These are phyloP conservation scores for Trachelus troglodyta DNA, from an alignment of 2,888 invertebrate species.

Conservation along the genomic window DNA sequence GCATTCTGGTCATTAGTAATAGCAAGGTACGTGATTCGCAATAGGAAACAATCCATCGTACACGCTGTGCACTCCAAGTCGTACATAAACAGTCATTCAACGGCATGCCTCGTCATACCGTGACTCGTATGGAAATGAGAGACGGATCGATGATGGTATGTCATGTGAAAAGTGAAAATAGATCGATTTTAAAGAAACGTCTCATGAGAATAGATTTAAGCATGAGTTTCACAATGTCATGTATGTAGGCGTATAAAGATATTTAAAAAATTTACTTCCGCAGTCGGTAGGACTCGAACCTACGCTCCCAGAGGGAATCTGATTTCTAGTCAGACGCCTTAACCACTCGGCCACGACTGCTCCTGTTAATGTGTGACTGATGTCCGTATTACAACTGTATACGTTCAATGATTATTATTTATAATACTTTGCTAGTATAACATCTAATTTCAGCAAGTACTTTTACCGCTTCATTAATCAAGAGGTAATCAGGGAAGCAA, in stretches of 20 bases:
- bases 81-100: slow-evolving; percentile 1
- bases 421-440: neutral
- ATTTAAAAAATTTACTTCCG: slow-evolving; percentile 58
- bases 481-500: neutral
- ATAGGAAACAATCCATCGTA: slow-evolving; percentile 8
- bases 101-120: neutral
- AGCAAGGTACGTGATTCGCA: slow-evolving; percentile 18
- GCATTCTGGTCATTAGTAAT: slow-evolving; percentile 22
- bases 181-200: neutral
- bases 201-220: neutral
- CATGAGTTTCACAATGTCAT: neutral
- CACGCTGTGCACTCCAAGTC: neutral
- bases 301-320: slow-evolving; percentile 92
- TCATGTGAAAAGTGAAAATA: neutral
- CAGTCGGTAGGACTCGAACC: slow-evolving; percentile 91
- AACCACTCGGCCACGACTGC: slow-evolving; percentile 90
- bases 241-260: neutral
- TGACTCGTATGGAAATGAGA: neutral
- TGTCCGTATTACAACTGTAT: neutral
- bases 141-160: neutral
- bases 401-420: neutral
- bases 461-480: neutral
- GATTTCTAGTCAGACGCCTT: slow-evolving; percentile 92
- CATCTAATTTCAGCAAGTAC: neutral
- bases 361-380: slow-evolving; percentile 15